These are phyloP conservation scores for Diplolepis rosae DNA, from an alignment of 2,888 invertebrate species.

Conservation along the genomic window DNA sequence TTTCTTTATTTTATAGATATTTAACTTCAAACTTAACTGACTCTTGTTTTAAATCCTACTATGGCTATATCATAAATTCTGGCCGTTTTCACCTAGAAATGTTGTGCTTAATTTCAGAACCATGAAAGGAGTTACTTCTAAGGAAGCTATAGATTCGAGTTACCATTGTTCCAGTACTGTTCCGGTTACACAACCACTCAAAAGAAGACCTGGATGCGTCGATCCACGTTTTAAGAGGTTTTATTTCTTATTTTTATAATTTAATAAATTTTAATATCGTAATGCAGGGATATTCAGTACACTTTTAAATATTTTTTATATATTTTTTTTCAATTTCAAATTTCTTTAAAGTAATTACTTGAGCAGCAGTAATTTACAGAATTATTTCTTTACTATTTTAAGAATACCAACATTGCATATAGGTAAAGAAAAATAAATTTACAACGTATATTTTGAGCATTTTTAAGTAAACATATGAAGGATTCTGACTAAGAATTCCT, in stretches of 20 bases:
- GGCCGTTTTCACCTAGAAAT: neutral
- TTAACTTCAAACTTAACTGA: too few relatives aligned
- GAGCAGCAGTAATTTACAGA: too few relatives aligned
- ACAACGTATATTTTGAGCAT: too few relatives aligned
- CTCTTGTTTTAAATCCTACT: too few relatives aligned
- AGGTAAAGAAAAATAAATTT: too few relatives aligned
- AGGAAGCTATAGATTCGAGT: constrained; percentile 29
- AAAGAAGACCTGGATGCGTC: constrained; percentile 57
- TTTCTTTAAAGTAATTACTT: too few relatives aligned
- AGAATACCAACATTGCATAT: too few relatives aligned
- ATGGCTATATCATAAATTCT: too few relatives aligned
- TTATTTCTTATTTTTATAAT: neutral
- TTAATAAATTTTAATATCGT: neutral
- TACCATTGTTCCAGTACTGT: neutral
- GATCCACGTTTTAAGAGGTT: constrained; percentile 69
- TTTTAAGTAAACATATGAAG: too few relatives aligned
- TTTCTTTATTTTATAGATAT: too few relatives aligned
- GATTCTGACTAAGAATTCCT: too few relatives aligned
- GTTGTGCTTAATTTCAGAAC: neutral
- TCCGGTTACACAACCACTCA: constrained; percentile 38
- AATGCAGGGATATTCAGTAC: neutral
- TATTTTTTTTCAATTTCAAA: constrained; percentile 21
- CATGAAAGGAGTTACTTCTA: neutral
- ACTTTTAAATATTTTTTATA: neutral
- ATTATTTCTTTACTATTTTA: too few relatives aligned